A percentile compares a stretch with the other conserved stretches of the same genome.
Conservation (phyloP, 2,113 vertebrate species). For the Cariama cristata region DNA sequence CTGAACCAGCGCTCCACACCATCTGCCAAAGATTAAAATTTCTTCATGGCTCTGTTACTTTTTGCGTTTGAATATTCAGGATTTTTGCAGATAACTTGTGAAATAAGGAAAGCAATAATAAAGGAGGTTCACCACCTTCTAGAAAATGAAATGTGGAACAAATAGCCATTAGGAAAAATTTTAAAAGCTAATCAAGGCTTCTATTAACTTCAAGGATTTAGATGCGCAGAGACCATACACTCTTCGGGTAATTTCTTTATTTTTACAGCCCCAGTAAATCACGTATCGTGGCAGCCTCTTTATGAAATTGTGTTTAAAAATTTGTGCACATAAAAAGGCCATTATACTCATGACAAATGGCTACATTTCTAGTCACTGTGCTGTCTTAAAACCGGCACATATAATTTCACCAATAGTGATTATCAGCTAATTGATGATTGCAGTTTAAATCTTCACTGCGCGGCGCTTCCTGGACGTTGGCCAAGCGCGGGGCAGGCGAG, state of each 20-base stretch:
- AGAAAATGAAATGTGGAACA: neutral
- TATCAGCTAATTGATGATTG: constrained; percentile 53
- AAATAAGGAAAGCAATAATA: neutral
- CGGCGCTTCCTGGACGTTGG: fast-evolving
- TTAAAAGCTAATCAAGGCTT: neutral
- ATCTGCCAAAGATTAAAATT: constrained; percentile 58
- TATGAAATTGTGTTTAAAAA: constrained; percentile 43
- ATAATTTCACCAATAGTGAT: neutral
- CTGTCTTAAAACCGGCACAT: neutral
- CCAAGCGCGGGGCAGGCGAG: neutral
- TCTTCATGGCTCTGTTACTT: neutral
- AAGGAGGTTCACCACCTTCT: neutral
- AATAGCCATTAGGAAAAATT: constrained; percentile 7
- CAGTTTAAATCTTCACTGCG: neutral
- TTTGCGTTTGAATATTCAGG: neutral
- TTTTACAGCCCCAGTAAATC: constrained; percentile 52
- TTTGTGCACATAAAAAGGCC: constrained; percentile 45
- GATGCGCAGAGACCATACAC: neutral
- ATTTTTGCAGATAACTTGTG: constrained; percentile 5
- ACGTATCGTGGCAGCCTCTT: neutral
- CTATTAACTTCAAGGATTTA: constrained; percentile 23
- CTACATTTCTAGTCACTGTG: neutral
- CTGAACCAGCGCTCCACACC: constrained; percentile 7
- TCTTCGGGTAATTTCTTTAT: neutral
- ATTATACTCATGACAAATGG: neutral